Evolutionary conservation across 1,140 invertebrate species (phyloP).

Genomic region (Polypedilum vanderplanki): DNA sequence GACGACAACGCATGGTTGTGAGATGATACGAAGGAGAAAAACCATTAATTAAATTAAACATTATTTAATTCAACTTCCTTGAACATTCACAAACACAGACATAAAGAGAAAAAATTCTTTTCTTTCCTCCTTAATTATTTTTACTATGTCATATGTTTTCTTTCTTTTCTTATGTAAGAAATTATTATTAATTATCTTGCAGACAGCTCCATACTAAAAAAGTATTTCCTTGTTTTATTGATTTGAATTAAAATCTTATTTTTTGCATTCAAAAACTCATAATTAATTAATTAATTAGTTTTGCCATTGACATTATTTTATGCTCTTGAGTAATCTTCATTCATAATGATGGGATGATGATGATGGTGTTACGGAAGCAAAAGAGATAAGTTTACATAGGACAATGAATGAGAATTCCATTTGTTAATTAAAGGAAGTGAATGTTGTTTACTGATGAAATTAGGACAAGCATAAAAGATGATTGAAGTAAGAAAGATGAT

Average conservation of each 20-base stretch:
- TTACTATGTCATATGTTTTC: background rate
- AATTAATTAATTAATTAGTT: constrained; percentile 26
- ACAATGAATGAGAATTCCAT: background rate
- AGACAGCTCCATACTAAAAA: no score
- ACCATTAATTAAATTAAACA: constrained; percentile 28
- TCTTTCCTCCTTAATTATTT: background rate
- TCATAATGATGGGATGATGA: background rate
- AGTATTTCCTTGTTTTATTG: no score
- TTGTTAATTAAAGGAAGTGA: constrained; percentile 13
- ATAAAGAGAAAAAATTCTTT: background rate
- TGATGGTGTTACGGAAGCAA: background rate
- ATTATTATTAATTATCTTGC: no score
- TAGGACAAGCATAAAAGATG: background rate
- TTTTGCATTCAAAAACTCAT: background rate
- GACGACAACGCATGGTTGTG: constrained; percentile 3
- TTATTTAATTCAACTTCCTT: constrained; percentile 8
- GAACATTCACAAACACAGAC: background rate
- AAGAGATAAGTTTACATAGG: background rate
- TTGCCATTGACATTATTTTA: constrained; percentile 9
- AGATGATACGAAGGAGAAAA: background rate
- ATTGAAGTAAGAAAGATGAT: background rate
- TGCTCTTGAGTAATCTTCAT: constrained; percentile 6
- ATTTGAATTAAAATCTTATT: no score
- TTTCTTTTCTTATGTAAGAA: background rate
- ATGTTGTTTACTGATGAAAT: background rate